A percentile compares a stretch with the other conserved stretches of the same genome.
phyloP scores from a whole-genome alignment of 2,797 vertebrate species.

The Numenius phaeopus region DNA sequence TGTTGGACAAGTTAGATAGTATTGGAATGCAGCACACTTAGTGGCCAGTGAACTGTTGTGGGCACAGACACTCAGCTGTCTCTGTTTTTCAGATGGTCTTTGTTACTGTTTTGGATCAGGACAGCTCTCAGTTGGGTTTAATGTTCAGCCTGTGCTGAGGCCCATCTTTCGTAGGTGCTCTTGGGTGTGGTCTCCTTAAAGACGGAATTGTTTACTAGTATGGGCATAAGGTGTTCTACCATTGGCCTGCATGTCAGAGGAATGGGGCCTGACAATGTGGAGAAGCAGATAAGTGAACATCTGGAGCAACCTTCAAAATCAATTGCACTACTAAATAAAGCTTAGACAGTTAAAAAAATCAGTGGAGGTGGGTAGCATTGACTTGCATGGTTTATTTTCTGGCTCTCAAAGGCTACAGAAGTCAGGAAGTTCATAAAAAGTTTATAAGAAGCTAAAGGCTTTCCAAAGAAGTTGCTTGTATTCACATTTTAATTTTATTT shows the following conservation, averaged over 20 bases:
- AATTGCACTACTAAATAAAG: background rate
- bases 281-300: background rate
- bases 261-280: background rate
- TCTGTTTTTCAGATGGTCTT: background rate
- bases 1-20: background rate
- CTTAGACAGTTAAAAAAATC: background rate
- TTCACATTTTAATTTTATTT: background rate
- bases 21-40: rapidly evolving
- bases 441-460: background rate
- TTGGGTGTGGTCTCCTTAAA: background rate
- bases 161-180: background rate
- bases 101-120: background rate
- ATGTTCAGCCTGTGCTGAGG: background rate
- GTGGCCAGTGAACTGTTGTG: background rate
- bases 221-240: background rate
- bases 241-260: background rate
- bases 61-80: background rate
- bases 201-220: background rate
- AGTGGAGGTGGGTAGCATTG: background rate
- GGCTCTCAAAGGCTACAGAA: background rate
- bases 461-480: background rate
- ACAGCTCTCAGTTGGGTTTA: background rate
- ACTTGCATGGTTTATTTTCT: background rate
- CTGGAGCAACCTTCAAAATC: background rate
- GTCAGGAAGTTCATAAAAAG: background rate